phyloP scores from a whole-genome alignment of 64 coral and sea anemone genomes.

The Porites australiensis region DNA sequence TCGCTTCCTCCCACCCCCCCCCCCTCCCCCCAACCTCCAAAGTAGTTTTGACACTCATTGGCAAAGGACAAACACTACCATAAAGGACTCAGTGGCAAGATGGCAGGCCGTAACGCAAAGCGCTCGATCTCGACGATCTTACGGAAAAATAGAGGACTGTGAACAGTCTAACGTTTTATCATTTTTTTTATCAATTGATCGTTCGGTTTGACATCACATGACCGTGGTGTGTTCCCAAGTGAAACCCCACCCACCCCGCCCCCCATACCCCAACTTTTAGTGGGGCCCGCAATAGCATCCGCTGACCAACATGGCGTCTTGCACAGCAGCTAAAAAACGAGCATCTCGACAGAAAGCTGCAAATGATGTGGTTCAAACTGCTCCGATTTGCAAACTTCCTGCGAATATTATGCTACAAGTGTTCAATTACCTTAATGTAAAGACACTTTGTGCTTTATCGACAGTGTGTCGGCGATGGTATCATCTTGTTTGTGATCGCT shows the following conservation, averaged over 20 bases:
- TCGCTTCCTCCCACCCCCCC: too few species aligned
- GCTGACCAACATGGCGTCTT: constrained; percentile 92
- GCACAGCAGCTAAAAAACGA: constrained; percentile 65
- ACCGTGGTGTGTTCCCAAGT: too few species aligned
- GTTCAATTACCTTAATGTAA: constrained; percentile 89
- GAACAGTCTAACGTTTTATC: too few species aligned
- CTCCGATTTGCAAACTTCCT: constrained; percentile 83
- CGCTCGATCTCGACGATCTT: too few species aligned
- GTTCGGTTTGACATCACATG: too few species aligned
- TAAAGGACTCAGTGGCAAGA: too few species aligned
- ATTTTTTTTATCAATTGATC: too few species aligned
- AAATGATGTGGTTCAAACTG: constrained; percentile 75
- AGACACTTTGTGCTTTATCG: constrained; percentile 84
- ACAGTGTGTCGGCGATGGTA: constrained; percentile 96
- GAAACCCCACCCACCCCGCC: background rate
- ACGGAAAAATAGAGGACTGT: too few species aligned
- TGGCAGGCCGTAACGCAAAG: too few species aligned
- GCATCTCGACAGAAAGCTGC: constrained; percentile 69
- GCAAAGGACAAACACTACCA: too few species aligned
- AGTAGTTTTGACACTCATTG: too few species aligned
- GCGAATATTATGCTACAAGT: constrained; percentile 94
- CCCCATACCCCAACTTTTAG: background rate
- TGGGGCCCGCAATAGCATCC: constrained; percentile 36
- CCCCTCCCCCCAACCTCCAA: too few species aligned
- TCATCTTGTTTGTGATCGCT: constrained; percentile 85